Evolutionary conservation across 2,113 vertebrate species (phyloP).

Genomic region (Seriola aureovittata): DNA sequence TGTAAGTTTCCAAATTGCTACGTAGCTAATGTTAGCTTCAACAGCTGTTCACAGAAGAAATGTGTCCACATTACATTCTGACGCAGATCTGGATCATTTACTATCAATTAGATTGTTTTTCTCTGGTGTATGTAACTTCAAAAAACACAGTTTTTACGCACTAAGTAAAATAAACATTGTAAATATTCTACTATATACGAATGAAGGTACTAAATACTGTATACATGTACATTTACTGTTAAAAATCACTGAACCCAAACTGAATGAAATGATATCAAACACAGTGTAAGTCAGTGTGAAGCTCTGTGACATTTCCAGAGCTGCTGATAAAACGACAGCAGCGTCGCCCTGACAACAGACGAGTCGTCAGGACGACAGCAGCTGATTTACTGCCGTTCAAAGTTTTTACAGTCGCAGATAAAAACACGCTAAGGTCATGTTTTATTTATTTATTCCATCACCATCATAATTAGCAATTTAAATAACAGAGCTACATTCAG

Average conservation of each 20-base stretch:
- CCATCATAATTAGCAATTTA: constrained; percentile 77
- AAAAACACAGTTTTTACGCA: too few relatives aligned
- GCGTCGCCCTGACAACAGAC: neutral
- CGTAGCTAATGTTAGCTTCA: too few relatives aligned
- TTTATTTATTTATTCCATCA: constrained; percentile 79
- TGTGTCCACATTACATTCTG: too few relatives aligned
- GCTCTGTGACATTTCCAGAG: constrained; percentile 1
- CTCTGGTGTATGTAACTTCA: too few relatives aligned
- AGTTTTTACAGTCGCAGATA: constrained; percentile 72
- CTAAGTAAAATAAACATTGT: too few relatives aligned
- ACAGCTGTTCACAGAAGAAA: too few relatives aligned
- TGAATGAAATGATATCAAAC: neutral
- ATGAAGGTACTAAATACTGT: too few relatives aligned
- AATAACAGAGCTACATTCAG: constrained; percentile 67
- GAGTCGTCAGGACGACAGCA: constrained; percentile 5
- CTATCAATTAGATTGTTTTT: too few relatives aligned
- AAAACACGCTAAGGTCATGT: constrained; percentile 72
- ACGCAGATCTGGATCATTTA: too few relatives aligned
- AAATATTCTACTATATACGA: too few relatives aligned
- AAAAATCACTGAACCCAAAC: neutral
- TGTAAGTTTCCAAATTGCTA: too few relatives aligned
- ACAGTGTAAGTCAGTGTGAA: neutral
- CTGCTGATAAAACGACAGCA: neutral
- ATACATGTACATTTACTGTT: neutral
- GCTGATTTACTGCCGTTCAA: constrained; percentile 64